These are phyloP conservation scores for Pristionchus fissidentatus DNA, from an alignment of 2,888 invertebrate genomes.

Conservation along the genomic window DNA sequence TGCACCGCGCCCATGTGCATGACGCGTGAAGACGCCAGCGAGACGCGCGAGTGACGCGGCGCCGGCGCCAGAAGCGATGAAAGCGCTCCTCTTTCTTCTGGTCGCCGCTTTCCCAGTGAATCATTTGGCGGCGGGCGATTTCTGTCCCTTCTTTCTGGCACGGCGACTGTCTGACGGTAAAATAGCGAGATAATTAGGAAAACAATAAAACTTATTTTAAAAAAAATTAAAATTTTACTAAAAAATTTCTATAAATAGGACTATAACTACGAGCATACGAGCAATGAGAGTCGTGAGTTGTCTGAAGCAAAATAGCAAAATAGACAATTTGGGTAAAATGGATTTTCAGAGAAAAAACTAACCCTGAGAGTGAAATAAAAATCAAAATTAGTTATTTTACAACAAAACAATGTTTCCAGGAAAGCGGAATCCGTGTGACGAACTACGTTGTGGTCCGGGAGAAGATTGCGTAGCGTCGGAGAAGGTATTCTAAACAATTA, in stretches of 20 bases:
- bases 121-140: too few relatives aligned
- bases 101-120: neutral
- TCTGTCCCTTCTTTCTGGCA: slow-evolving; percentile 12
- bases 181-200: neutral
- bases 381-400: neutral
- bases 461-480: slow-evolving; percentile 66
- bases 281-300: neutral
- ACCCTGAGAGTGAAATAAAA: too few relatives aligned
- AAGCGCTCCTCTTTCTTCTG: neutral
- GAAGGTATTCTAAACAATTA: slow-evolving; percentile 30
- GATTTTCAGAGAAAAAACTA: neutral
- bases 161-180: neutral
- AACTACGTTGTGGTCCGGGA: slow-evolving; percentile 66
- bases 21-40: slow-evolving; percentile 6
- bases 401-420: slow-evolving; percentile 55
- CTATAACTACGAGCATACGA: too few relatives aligned
- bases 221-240: neutral
- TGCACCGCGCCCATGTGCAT: too few relatives aligned
- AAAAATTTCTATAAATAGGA: neutral
- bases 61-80: neutral
- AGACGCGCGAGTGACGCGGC: neutral
- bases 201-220: neutral
- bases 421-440: slow-evolving; percentile 67
- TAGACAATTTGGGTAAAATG: neutral
- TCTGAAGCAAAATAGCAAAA: too few relatives aligned